A percentile compares a stretch with the other conserved stretches of the same genome.
Conservation (phyloP, 2,797 vertebrate species). For the Smutsia gigantea region DNA sequence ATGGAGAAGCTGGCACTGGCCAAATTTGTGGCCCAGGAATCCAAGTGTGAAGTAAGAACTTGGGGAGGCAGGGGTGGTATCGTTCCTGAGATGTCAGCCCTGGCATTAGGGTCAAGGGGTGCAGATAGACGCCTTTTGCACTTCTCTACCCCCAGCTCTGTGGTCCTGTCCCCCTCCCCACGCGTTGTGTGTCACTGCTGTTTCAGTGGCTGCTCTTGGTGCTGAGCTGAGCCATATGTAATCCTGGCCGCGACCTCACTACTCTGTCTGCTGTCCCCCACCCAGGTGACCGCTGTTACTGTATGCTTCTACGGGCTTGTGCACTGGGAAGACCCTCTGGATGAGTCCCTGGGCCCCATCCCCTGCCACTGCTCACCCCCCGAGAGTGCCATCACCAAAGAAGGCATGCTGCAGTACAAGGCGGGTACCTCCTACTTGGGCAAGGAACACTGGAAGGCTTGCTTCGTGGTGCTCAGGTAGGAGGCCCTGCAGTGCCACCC, state of each 20-base stretch:
- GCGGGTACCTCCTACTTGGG: constrained; percentile 95
- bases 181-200: not conserved
- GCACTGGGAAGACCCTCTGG: constrained; percentile 98
- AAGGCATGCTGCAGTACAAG: constrained; percentile 93
- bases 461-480: constrained; percentile 97
- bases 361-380: constrained; percentile 78
- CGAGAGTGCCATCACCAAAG: constrained; percentile 88
- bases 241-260: not conserved
- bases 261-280: accelerated
- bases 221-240: accelerated
- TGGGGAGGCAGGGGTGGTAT: not conserved
- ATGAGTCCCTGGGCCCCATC: constrained; percentile 87
- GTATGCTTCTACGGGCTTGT: constrained; percentile 95
- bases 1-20: constrained; percentile 97
- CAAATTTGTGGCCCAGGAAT: constrained; percentile 97
- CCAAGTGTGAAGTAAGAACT: constrained; percentile 92
- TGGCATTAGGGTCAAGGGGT: not conserved
- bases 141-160: no score
- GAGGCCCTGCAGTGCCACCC: accelerated
- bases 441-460: constrained; percentile 96
- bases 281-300: constrained; percentile 90
- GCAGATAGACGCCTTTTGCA: accelerated
- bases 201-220: not conserved
- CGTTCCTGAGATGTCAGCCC: not conserved
- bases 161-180: not conserved